Base-by-base conservation (phyloP, 1,140 invertebrate species). In the Trichogramma pretiosum region DNA sequence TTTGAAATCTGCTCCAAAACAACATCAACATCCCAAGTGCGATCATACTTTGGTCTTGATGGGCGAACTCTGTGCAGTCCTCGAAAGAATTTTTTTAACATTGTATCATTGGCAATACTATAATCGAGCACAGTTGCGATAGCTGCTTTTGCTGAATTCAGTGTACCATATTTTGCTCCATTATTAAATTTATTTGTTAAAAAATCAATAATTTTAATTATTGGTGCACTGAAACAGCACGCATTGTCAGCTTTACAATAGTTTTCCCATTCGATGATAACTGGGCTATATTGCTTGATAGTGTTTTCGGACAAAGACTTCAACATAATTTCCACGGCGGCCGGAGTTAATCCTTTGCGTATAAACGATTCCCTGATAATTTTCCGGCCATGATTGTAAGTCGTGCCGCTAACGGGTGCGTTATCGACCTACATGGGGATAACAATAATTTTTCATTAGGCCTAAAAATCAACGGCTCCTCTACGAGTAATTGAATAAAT, bases 81-180 rank as follows among this genome's bases (percentile, higher is more conserved):
- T 32, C 32, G 30, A 11, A 46, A 13, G 19, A 46, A 46, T 38
- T 36, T 26, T 14, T 41, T 49, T 2, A 62, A 41, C 23, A 30
- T 14, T 17, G 45, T 32, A 28, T 58, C 52, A 5, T 32, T 16
- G 5, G 36, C 44, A n/a, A 53, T 37, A 5, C 36, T 38, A 18
- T 30, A 13, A 21, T 22, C 5, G 1, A 38, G 38, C 13, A 56
- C 47, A 30, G 49, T 40, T 3, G 56, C 52, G 3, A 50, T 48
- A 2, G 56, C 57, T 42, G 48, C 46, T 39, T 36, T 24, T 9
- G 11, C 8, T 0, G 41, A 48, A 47, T 61, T 61, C 13, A 63
- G 10, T 0, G 57, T 39, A 1, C 56, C 50, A 41, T 61, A 60
- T 9, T 52, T 53, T 9, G 53, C 56, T 7, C 52, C 55, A n/a